Base-by-base conservation (phyloP, 92 coral and sea anemone species). In the Metridium senile region DNA sequence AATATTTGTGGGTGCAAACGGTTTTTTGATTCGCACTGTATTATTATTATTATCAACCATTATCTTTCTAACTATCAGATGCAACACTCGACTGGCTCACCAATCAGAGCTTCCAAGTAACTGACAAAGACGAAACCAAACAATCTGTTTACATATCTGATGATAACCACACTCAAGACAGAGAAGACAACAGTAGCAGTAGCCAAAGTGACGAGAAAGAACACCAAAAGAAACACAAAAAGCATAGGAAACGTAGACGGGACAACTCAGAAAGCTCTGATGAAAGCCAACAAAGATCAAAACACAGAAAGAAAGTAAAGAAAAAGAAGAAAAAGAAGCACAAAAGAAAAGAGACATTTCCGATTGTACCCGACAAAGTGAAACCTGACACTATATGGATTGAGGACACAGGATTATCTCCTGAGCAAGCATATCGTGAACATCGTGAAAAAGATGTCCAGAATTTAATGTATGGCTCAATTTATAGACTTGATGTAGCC, bases 351-450 rank as follows among this genome's bases (percentile, higher is more conserved):
- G 75, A 75, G 53, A 72, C 34, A 63, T 32, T 79, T 9, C 63
- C 74, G 18, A 59, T 45, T 27, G 59, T 82, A 17, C 31, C 34
- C 11, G 77, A 67, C 1, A 68, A 59, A 45, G 89, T 87, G 39
- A 82, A 96, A 57, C 99, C 99, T 28, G 81, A 93, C 57, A 89
- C 96, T 31, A 81, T 89, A 21, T 96, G 99, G 99, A 80, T 93
- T 74, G 99, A 96, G 23, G 99, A 96, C 26, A 88, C 89, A 8
- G 88, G 88, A 1, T 71, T 96, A 33, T 77, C 67, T 35, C 74
- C 82, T 21, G 87, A 89, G 62, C 88, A 96, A 25, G 99, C 99
- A 47, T 96, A 85, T 43, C 80, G 99, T 58, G 33, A 93, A n/a
- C 79, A 91, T 71, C 77, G 71, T 22, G 92, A 92, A 62, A 97